phyloP scores from a whole-genome alignment of 2,113 vertebrate species.

The Festucalex cinctus region DNA sequence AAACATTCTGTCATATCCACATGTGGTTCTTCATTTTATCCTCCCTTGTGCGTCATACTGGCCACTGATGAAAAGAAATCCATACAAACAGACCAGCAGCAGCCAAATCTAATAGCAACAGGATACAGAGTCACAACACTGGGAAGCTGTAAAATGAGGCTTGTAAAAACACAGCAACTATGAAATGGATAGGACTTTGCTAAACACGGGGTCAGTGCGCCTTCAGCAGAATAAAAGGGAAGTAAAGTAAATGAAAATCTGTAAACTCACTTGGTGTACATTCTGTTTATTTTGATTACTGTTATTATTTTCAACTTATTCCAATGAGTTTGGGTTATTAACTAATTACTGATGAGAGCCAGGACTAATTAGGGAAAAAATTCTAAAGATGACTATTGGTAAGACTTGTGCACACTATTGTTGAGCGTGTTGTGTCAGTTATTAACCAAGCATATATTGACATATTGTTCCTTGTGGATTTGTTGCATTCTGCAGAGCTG shows the following conservation, averaged over 20 bases:
- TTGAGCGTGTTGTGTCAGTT: neutral
- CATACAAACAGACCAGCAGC: slow-evolving; percentile 16
- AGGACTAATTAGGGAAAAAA: neutral
- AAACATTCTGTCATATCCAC: slow-evolving; percentile 17
- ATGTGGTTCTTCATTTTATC: slow-evolving; percentile 32
- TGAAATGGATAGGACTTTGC: neutral
- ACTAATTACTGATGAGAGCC: neutral
- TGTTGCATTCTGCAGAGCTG: neutral
- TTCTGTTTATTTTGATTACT: neutral
- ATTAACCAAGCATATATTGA: neutral
- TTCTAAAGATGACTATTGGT: neutral
- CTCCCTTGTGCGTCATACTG: slow-evolving; percentile 17
- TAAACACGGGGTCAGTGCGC: neutral
- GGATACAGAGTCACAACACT: slow-evolving; percentile 31
- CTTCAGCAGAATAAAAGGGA: neutral
- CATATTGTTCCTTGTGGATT: neutral
- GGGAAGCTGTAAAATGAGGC: slow-evolving; percentile 29
- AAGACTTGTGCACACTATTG: neutral
- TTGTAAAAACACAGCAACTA: slow-evolving; percentile 37
- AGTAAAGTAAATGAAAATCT: neutral
- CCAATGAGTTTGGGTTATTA: neutral
- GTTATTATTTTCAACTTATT: neutral
- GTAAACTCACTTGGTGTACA: neutral
- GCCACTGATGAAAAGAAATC: slow-evolving; percentile 15
- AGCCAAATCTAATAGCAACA: slow-evolving; percentile 39